Evolutionary conservation across 64 coral and sea anemone genomes (phyloP).

Genomic region (Pachyseris speciosa): DNA sequence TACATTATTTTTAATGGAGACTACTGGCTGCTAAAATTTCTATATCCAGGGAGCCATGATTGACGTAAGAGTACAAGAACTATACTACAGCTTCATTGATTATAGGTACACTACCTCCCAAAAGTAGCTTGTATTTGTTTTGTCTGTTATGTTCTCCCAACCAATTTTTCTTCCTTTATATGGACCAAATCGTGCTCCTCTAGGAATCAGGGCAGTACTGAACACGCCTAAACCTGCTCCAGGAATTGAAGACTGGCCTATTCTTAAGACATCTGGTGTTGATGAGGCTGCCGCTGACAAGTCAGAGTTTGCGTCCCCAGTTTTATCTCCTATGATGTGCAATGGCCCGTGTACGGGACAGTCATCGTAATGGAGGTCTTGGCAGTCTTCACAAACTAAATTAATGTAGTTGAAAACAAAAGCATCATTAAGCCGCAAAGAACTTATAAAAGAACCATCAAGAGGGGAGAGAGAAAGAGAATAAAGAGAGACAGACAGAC

Average conservation of each 20-base stretch:
- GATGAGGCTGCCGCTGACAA: constrained; percentile 27
- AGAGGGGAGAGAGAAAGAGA: no score
- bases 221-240: constrained; percentile 65
- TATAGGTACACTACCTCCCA: constrained; percentile 62
- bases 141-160: constrained; percentile 49
- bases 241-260: constrained; percentile 38
- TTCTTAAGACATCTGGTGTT: constrained; percentile 56
- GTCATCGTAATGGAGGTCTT: constrained; percentile 70
- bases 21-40: no score
- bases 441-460: no score
- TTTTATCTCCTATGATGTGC: constrained; percentile 18
- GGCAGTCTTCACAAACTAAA: constrained; percentile 79
- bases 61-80: no score
- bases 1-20: no score
- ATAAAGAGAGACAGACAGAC: no score
- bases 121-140: constrained; percentile 63
- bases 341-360: constrained; percentile 68
- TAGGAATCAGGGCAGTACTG: constrained; percentile 25
- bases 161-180: constrained; percentile 65
- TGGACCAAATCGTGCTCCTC: constrained; percentile 56
- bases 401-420: neutral
- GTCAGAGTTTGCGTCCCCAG: neutral
- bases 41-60: no score
- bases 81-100: neutral
- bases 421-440: no score